A percentile compares a stretch with the other conserved stretches of the same genome.
phyloP scores from a whole-genome alignment of 2,888 invertebrate species.

The Dorcus parallelipipedus region DNA sequence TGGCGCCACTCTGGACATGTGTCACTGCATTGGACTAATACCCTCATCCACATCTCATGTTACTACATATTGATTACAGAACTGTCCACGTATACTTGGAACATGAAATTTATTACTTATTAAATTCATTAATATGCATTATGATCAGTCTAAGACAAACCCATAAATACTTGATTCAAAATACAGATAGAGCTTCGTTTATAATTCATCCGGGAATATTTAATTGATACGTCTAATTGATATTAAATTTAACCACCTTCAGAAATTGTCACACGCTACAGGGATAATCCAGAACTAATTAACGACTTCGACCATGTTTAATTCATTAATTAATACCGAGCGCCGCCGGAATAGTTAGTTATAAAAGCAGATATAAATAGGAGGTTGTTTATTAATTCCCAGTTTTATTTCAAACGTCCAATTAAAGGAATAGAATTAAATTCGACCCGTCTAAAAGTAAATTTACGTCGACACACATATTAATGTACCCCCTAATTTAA shows the following conservation, averaged over 20 bases:
- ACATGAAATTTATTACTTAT: slow-evolving; percentile 4
- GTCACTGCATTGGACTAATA: slow-evolving; percentile 29
- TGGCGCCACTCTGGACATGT: slow-evolving; percentile 36
- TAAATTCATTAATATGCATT: slow-evolving; percentile 2
- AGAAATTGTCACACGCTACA: too few relatives aligned
- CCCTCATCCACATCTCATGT: slow-evolving; percentile 19
- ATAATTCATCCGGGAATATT: not conserved
- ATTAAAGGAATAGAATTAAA: too few relatives aligned
- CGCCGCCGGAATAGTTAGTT: too few relatives aligned
- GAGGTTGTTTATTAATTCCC: too few relatives aligned
- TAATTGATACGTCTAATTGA: not conserved
- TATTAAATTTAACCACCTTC: too few relatives aligned
- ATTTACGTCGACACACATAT: not conserved
- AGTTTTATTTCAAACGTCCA: too few relatives aligned
- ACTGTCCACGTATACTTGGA: slow-evolving; percentile 6
- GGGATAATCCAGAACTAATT: too few relatives aligned
- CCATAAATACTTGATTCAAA: not conserved
- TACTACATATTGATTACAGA: slow-evolving; percentile 11
- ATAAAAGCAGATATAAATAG: too few relatives aligned
- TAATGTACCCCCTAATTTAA: not conserved
- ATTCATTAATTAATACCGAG: too few relatives aligned
- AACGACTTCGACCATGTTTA: too few relatives aligned
- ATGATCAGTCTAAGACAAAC: not conserved
- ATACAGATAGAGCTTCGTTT: not conserved
- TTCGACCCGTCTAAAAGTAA: not conserved